phyloP scores from a whole-genome alignment of 1,140 invertebrate genomes.

The Teleogryllus occipitalis region DNA sequence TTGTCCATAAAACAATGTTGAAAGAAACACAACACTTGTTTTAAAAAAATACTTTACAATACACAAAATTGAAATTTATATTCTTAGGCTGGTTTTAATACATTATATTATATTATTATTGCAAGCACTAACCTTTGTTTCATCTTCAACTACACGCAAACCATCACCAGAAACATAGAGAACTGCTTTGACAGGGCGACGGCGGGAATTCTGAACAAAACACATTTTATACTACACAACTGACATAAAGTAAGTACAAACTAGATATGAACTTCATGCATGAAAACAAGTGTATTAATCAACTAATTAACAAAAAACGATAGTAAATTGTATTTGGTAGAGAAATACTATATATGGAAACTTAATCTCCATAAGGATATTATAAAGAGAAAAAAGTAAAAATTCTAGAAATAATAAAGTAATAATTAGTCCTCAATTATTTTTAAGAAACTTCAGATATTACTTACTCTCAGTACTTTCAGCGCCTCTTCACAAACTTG shows the following conservation, averaged over 20 bases:
- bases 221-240: not conserved
- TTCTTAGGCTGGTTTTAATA: not conserved
- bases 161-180: slow-evolving; percentile 97
- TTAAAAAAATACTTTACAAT: not conserved
- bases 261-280: not conserved
- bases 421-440: too few relatives aligned
- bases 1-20: not conserved
- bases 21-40: not conserved
- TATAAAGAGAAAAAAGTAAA: not conserved
- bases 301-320: not conserved
- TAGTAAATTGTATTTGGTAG: too few relatives aligned
- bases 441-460: too few relatives aligned
- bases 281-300: not conserved
- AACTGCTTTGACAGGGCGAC: slow-evolving; percentile 78
- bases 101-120: not conserved
- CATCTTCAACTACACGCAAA: slow-evolving; percentile 94
- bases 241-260: not conserved
- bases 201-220: slow-evolving; percentile 68
- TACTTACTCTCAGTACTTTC: slow-evolving; percentile 79
- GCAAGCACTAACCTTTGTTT: slow-evolving; percentile 67
- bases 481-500: slow-evolving; percentile 98
- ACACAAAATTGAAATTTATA: not conserved
- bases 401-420: too few relatives aligned
- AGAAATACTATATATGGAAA: not conserved
- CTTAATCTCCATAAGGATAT: not conserved